A percentile compares a stretch with the other conserved stretches of the same genome.
phyloP scores from a whole-genome alignment of 2,113 vertebrate species.

The Eurypyga helias region DNA sequence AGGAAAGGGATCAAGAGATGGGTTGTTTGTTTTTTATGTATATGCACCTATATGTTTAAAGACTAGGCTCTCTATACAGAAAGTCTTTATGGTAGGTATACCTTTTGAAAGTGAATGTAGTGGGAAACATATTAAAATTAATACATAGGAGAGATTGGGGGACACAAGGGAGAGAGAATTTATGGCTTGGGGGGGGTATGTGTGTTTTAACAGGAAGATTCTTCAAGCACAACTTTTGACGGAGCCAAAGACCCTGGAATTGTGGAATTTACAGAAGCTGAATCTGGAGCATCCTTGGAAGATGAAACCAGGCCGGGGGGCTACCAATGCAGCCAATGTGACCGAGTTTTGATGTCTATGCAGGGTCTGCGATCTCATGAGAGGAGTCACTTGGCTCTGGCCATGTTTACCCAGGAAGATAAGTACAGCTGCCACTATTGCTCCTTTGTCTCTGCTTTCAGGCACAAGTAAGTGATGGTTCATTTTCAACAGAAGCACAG shows the following conservation, averaged over 20 bases:
- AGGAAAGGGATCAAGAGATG: neutral
- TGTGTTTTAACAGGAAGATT: slow-evolving; percentile 84
- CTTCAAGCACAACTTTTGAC: slow-evolving; percentile 78
- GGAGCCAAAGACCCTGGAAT: slow-evolving; percentile 74
- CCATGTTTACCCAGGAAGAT: slow-evolving; percentile 91
- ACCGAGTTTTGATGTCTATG: slow-evolving; percentile 98
- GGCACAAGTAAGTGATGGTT: slow-evolving; percentile 92
- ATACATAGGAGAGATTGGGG: slow-evolving; percentile 39
- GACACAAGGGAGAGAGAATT: slow-evolving; percentile 71
- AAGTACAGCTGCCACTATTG: slow-evolving; percentile 99
- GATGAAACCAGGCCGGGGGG: slow-evolving; percentile 86
- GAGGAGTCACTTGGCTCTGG: slow-evolving; percentile 95
- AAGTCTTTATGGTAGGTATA: neutral
- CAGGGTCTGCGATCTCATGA: slow-evolving; percentile 98
- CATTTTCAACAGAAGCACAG: neutral
- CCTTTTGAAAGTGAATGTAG: neutral
- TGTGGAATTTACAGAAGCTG: slow-evolving; percentile 80
- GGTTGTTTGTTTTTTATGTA: neutral
- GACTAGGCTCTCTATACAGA: neutral
- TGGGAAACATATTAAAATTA: neutral
- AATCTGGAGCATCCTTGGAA: slow-evolving; percentile 79
- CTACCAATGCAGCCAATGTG: slow-evolving; percentile 93
- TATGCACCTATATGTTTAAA: neutral
- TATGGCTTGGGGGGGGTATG: slow-evolving; percentile 75
- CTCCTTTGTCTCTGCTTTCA: slow-evolving; percentile 97